Evolutionary conservation across 2,888 invertebrate species (phyloP).

Genomic region (Tortricodes alternella): DNA sequence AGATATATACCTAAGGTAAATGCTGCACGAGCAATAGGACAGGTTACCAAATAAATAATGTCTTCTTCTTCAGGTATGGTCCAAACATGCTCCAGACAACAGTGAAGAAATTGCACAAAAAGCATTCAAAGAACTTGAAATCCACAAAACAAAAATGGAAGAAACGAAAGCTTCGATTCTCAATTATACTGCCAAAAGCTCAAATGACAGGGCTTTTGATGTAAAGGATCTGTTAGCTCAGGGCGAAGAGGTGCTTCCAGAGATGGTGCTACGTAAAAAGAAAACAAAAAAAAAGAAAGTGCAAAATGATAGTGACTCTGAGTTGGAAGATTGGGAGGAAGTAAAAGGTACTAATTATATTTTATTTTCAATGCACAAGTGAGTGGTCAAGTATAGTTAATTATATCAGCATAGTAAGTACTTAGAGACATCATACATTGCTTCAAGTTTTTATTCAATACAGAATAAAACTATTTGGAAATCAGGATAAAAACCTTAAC

Average conservation of each 20-base stretch:
- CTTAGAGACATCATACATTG: too few species aligned
- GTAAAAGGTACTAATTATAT: conserved; percentile 80
- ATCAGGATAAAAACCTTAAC: too few species aligned
- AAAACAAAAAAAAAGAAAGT: conserved; percentile 50
- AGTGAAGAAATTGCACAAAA: conserved; percentile 74
- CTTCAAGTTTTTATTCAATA: too few species aligned
- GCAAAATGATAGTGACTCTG: conserved; percentile 81
- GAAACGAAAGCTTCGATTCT: conserved; percentile 82
- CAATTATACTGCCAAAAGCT: conserved; percentile 64
- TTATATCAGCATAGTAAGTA: too few species aligned
- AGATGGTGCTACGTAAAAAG: conserved; percentile 43
- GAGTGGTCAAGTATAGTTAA: too few species aligned
- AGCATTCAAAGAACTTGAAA: conserved; percentile 81
- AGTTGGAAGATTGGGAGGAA: conserved; percentile 89
- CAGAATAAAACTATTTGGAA: too few species aligned
- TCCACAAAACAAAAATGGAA: conserved; percentile 84
- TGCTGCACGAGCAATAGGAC: too few species aligned
- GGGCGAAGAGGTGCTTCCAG: conserved; percentile 80
- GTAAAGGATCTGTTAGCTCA: conserved; percentile 85
- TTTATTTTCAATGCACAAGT: too few species aligned
- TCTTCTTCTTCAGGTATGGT: conserved; percentile 58
- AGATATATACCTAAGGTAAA: too few species aligned
- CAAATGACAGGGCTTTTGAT: conserved; percentile 62
- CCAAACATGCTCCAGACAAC: conserved; percentile 54
- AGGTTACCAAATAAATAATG: neutral